Evolutionary conservation across 2,888 invertebrate genomes (phyloP), one percentile per base, ranked within the genome.

Genomic region (Hyles lineata): DNA sequence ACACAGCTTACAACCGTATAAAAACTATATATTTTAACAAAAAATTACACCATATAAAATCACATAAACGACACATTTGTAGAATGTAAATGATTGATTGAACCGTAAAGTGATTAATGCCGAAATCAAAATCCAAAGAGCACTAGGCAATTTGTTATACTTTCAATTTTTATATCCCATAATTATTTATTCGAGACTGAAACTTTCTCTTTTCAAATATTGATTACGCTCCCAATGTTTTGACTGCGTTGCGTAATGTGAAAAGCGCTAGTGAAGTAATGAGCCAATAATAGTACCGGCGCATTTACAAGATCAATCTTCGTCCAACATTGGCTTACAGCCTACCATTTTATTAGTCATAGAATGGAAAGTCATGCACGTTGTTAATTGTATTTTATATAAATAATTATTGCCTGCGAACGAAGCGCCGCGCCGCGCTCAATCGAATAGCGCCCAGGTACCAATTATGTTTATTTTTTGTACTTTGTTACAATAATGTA

Each of bases 191-290:
- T 50, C 80, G 79, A 80, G 82, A 79, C 85, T 80, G 79, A 81
- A 82, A 87, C 91, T 92, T 92, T 92, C 92, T 85, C 89, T 88
- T 86, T 84, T 86, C 77, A 76, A 82, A 78, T 88, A 87, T 86
- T 81, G 79, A 79, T 80, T 82, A 79, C 82, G 80, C 72, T 23
- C 75, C 75, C 75, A 75, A 63, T 73, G 73, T 67, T 71, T 70
- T 70, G 72, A 69, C 69, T 61, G 21, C 70, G 73, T 85, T 84
- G 77, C 79, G 79, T 78, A 84, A 84, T 79, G 58, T 77, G 76
- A 81, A 82, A 83, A 79, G 73, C 74, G 75, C 75, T 77, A 76
- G 76, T 73, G 75, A 75, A 77, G 76, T 80, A 80, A 80, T 80
- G 74, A 74, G n/a, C 62, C 76, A 78, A 78, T 79, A 78, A 76